Evolutionary conservation across 2,797 vertebrate genomes (phyloP), one percentile per base, ranked within the genome.

Genomic region (Coregonus sp.): DNA sequence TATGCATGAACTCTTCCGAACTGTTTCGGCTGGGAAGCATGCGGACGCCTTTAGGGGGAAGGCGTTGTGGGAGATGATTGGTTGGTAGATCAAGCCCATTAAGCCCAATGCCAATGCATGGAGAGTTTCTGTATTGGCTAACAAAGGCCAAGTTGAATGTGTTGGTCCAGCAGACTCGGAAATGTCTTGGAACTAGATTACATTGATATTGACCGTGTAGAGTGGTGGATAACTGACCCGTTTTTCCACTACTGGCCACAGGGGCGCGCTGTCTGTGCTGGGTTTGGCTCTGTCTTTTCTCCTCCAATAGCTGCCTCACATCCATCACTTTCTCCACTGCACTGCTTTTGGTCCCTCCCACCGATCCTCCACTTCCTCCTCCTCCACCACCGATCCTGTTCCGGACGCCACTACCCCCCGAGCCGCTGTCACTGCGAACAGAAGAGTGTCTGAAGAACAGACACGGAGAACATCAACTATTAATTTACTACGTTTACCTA

Each of bases 261-360:
- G 79, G 89, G n/a, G 89, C 83, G 35, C 61, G 78, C 80, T 73
- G 84, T 75, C 89, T 94, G 31, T 92, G 91, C 33, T 93, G 94
- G 56, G 92, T 88, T 0, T 81, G 82, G 0, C 93, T 94, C 73
- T 97, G 97, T 59, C 98, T 93, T 80, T 99, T 99, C 88, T 99
- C 98, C 90, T 98, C 97, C 87, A 99, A 88, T 61, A 99, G 92
- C 65, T 97, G 95, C 9, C 98, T 91, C 7, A 99, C 95, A 65
- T 99, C 98, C 0, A 90, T 95, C 79, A 99, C 94, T 80, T 97
- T 97, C 82, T 96, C 91, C 59, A 63, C 59, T 0, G 94, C 81
- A 0, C 90, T 67, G n/a, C 94, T 89, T 88, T 97, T 97, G 86
- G 84, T 90, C 63, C 94, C 88, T 76, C 93, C 95, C 76, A 95